A percentile compares a stretch with the other conserved stretches of the same genome.
Conservation (phyloP, 2,113 vertebrate species). For the Fukomys damarensis region DNA sequence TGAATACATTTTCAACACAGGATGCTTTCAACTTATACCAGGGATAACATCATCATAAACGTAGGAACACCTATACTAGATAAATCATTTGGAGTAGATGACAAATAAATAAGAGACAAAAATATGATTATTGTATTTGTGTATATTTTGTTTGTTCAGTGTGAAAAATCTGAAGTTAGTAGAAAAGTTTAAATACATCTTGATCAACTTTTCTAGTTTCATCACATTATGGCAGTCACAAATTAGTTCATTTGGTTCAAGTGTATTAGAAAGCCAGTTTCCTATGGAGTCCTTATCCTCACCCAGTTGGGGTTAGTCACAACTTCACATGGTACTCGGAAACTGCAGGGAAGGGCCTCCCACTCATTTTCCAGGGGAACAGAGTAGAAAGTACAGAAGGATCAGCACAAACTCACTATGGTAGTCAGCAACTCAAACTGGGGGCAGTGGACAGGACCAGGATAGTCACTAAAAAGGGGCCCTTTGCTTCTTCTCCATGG, state of each 20-base stretch:
- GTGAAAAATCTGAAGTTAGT: constrained; percentile 3
- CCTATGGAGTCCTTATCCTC: background rate
- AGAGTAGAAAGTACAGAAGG: background rate
- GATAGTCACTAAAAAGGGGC: background rate
- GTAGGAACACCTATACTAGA: background rate
- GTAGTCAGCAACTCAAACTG: background rate
- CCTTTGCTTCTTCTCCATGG: background rate
- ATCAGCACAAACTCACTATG: background rate
- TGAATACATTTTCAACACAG: background rate
- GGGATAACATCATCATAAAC: background rate
- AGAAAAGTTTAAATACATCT: background rate
- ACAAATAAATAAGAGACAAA: background rate
- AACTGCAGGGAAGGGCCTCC: background rate
- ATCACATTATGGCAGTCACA: background rate
- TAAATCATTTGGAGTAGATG: background rate
- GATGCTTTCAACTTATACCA: background rate
- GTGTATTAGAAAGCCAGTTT: background rate
- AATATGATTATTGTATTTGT: background rate
- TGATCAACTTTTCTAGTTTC: background rate
- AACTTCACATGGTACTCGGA: background rate
- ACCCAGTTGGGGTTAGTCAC: background rate
- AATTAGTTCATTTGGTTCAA: background rate
- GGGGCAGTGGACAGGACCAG: background rate
- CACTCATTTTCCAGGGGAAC: background rate
- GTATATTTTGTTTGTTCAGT: background rate